These are phyloP conservation scores for Grammomys surdaster DNA, from an alignment of 2,113 vertebrate genomes.

Conservation along the genomic window DNA sequence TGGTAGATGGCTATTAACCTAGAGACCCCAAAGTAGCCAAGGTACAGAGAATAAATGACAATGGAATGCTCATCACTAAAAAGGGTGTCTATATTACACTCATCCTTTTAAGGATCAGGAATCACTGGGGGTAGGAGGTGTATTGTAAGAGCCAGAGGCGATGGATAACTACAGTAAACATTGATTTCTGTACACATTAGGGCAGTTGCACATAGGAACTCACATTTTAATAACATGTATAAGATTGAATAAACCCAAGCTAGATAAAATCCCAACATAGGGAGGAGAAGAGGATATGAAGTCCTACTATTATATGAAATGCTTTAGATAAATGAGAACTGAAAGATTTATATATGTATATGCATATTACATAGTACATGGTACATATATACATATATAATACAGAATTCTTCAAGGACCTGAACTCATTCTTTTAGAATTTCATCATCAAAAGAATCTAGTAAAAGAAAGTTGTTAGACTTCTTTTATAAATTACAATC, in stretches of 20 bases:
- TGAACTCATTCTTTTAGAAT: constrained; percentile 14
- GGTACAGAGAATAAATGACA: not conserved
- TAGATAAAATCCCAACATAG: not conserved
- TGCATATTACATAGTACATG: too few relatives aligned
- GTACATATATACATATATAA: not conserved
- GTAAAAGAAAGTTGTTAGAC: not conserved
- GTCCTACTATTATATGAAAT: not conserved
- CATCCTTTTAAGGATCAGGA: not conserved
- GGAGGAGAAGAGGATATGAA: not conserved
- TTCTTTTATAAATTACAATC: not conserved
- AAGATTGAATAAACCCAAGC: not conserved
- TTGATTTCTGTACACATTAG: not conserved
- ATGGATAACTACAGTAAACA: not conserved
- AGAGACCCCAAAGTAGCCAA: not conserved
- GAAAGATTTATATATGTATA: not conserved
- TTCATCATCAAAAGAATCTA: not conserved
- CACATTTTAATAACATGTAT: not conserved
- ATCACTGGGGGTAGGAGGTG: too few relatives aligned
- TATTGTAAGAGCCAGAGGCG: not conserved
- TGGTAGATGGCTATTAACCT: not conserved
- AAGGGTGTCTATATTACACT: not conserved
- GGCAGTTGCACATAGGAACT: not conserved
- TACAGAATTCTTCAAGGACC: not conserved
- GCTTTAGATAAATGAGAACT: not conserved
- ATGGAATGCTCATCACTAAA: not conserved